A percentile compares a stretch with the other conserved stretches of the same genome.
These are phyloP conservation scores for Gordius sp. DNA, from an alignment of 2,888 invertebrate species.

Conservation along the genomic window DNA sequence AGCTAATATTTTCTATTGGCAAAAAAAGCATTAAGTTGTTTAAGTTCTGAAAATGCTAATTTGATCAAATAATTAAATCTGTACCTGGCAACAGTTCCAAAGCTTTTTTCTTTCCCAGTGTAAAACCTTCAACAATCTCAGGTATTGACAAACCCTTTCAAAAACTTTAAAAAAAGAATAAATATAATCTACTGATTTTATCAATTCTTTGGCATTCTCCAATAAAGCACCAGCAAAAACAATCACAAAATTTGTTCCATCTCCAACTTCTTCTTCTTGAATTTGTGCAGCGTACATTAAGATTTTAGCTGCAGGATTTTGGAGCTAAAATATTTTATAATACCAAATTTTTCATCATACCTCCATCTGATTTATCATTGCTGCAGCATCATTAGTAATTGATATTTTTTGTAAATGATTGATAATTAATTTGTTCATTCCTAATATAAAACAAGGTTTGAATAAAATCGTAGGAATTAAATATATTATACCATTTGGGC, in stretches of 20 bases:
- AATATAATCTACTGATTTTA: constrained; percentile 41
- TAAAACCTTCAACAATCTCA: constrained; percentile 83
- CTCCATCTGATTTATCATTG: constrained; percentile 75
- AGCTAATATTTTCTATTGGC: no score
- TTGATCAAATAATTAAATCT: constrained; percentile 17
- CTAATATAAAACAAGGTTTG: constrained; percentile 24
- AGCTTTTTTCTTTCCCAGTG: constrained; percentile 59
- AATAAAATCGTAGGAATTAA: not conserved
- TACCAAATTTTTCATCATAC: constrained; percentile 25
- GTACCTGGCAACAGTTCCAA: constrained; percentile 51
- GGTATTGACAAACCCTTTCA: constrained; percentile 70
- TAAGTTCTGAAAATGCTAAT: no score
- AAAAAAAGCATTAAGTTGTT: no score
- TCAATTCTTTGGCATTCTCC: constrained; percentile 63
- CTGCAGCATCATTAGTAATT: constrained; percentile 94
- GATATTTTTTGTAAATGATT: constrained; percentile 94
- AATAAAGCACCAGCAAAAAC: constrained; percentile 70
- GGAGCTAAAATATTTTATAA: constrained; percentile 36
- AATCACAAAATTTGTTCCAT: constrained; percentile 92
- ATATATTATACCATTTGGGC: constrained; percentile 11
- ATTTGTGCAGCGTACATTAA: constrained; percentile 84
- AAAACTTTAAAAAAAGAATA: constrained; percentile 16
- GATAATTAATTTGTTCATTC: constrained; percentile 83
- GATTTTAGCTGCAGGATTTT: constrained; percentile 89
- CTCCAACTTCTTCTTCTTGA: constrained; percentile 93